phyloP scores from a whole-genome alignment of 1,140 invertebrate species.

The Calliphora vicina region DNA sequence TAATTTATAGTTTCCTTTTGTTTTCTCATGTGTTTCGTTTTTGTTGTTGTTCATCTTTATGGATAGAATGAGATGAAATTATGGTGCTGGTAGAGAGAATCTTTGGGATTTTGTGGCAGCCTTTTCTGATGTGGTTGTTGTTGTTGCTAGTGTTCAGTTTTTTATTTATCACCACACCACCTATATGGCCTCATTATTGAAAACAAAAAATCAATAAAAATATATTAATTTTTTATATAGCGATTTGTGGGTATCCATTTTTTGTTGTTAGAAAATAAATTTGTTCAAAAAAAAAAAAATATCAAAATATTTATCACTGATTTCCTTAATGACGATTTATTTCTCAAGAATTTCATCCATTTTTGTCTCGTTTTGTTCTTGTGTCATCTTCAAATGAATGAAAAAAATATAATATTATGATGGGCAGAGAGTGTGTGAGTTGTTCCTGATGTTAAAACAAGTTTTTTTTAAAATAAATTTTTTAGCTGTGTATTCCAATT shows the following conservation, averaged over 20 bases:
- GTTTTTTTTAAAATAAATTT: constrained; percentile 10
- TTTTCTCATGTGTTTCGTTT: constrained; percentile 23
- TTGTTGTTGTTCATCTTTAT: neutral
- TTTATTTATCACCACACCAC: constrained; percentile 28
- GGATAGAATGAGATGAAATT: neutral
- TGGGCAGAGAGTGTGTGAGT: neutral
- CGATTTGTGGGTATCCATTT: neutral
- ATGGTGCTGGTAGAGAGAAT: neutral
- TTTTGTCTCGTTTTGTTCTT: constrained; percentile 6
- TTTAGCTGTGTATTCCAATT: neutral
- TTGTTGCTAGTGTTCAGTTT: neutral
- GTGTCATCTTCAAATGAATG: neutral
- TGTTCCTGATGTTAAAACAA: neutral
- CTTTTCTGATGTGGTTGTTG: neutral
- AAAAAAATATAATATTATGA: constrained; percentile 6
- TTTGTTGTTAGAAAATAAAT: neutral
- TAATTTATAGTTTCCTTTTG: constrained; percentile 34
- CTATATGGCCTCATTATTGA: constrained; percentile 28
- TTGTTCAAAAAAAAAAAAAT: neutral
- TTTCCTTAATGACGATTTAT: constrained; percentile 35
- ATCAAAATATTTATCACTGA: constrained; percentile 34
- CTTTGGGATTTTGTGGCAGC: constrained; percentile 6
- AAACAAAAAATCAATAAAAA: constrained; percentile 33
- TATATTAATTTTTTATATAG: constrained; percentile 27
- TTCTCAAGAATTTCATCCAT: constrained; percentile 10